Percentiles rank a stretch among this genome's conserved stretches.
These are phyloP conservation scores for Mionectes olivaceus DNA, from an alignment of 2,797 vertebrate species.

Conservation along the genomic window DNA sequence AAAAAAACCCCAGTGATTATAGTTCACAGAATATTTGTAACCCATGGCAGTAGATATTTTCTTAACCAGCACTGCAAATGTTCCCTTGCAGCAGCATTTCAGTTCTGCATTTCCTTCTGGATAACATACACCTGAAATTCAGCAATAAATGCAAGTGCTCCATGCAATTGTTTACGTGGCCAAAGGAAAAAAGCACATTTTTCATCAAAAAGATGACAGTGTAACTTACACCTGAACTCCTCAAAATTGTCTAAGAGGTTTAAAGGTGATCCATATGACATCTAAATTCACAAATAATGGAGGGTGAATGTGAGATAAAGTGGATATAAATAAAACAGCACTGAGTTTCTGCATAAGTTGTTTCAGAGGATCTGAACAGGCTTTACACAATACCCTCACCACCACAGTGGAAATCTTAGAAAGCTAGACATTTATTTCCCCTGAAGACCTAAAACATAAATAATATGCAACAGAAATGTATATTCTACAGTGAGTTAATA, in stretches of 20 bases:
- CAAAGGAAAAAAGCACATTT: neutral
- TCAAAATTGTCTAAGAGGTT: neutral
- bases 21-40: neutral
- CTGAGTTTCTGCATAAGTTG: neutral
- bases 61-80: neutral
- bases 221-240: neutral
- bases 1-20: neutral
- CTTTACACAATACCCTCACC: neutral
- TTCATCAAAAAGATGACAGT: neutral
- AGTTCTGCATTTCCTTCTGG: neutral
- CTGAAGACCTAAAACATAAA: neutral
- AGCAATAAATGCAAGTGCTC: neutral
- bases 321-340: neutral
- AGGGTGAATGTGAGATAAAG: neutral
- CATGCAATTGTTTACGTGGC: neutral
- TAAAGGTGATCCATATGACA: neutral
- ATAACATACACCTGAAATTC: neutral
- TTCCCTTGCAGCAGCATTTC: neutral
- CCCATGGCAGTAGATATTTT: neutral
- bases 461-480: neutral
- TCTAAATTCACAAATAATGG: neutral
- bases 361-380: neutral
- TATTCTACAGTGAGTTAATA: neutral
- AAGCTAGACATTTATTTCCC: neutral
- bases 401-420: neutral